Percentiles rank a stretch among this genome's conserved stretches.
Conservation (phyloP, 2,797 vertebrate species). For the Molossus alvarezi region DNA sequence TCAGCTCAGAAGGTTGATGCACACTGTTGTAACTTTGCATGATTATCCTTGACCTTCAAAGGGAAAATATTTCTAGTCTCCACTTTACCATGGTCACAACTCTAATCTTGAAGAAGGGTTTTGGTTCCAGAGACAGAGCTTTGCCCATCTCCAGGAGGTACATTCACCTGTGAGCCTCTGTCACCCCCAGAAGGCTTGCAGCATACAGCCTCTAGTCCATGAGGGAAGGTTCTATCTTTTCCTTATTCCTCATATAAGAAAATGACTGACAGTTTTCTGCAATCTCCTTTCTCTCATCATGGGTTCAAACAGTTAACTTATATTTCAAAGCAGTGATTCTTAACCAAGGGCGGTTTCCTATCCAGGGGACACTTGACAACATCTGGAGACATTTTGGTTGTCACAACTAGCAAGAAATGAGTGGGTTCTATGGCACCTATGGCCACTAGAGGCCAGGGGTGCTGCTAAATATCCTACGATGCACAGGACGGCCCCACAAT, state of each 20-base stretch:
- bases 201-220: neutral
- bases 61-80: neutral
- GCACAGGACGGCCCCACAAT: accelerated
- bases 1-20: neutral
- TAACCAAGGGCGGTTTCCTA: neutral
- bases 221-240: neutral
- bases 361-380: neutral
- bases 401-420: neutral
- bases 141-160: neutral
- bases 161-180: neutral
- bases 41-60: neutral
- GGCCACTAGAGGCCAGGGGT: neutral
- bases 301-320: neutral
- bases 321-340: slow-evolving; percentile 14
- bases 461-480: neutral
- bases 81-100: neutral
- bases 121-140: neutral
- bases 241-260: neutral
- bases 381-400: neutral
- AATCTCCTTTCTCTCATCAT: neutral
- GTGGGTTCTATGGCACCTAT: neutral
- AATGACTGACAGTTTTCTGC: neutral
- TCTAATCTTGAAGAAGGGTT: neutral
- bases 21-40: neutral
- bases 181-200: too few species aligned